Evolutionary conservation across 2,113 vertebrate species (phyloP).

Genomic region (Pterocles orientalis): DNA sequence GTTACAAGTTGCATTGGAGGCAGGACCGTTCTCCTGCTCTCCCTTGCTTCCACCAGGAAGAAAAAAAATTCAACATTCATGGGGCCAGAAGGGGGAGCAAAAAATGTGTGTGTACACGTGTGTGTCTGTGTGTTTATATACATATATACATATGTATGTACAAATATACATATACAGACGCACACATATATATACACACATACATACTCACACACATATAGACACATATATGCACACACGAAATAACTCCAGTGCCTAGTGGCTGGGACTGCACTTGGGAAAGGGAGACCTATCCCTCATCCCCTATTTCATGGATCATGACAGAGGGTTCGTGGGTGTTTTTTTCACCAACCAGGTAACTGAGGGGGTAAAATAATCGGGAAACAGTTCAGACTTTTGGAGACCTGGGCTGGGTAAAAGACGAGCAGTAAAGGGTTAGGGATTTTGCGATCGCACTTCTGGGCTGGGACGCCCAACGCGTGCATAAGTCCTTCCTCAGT

Average conservation of each 20-base stretch:
- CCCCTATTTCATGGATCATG: neutral
- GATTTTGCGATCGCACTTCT: conserved; percentile 16
- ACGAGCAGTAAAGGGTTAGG: conserved; percentile 50
- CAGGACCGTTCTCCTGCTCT: neutral
- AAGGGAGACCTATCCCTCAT: neutral
- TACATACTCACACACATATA: neutral
- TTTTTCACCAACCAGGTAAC: neutral
- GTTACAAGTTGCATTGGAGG: neutral
- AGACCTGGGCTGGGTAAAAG: neutral
- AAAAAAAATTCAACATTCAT: neutral
- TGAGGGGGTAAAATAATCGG: fast-evolving
- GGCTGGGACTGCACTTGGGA: neutral
- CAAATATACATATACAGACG: neutral
- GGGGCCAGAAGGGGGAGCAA: conserved; percentile 48
- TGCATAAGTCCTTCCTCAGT: conserved; percentile 52
- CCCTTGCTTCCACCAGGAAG: neutral
- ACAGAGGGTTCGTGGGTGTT: neutral
- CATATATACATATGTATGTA: neutral
- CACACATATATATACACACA: neutral
- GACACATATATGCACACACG: neutral
- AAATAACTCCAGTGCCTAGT: neutral
- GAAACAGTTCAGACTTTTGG: neutral
- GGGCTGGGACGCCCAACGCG: conserved; percentile 57
- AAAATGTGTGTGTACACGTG: neutral
- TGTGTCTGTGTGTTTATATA: neutral